phyloP scores from a whole-genome alignment of 2,113 vertebrate genomes.

The Gobiocypris rarus region DNA sequence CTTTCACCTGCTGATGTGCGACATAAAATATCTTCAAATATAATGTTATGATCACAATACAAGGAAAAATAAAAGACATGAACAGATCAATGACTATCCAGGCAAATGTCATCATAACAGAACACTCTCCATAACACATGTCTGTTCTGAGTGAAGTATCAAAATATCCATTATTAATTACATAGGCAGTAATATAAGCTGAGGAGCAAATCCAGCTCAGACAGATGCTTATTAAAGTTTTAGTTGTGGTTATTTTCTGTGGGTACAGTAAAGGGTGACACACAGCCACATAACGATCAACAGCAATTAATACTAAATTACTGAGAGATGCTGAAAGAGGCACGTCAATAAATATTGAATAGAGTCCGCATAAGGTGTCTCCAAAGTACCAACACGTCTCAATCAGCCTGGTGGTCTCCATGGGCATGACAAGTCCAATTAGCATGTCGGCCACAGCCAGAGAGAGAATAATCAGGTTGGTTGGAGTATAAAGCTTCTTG shows the following conservation, averaged over 20 bases:
- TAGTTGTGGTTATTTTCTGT: neutral
- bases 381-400: slow-evolving; percentile 52
- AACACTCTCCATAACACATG: slow-evolving; percentile 24
- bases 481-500: slow-evolving; percentile 72
- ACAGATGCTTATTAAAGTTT: slow-evolving; percentile 59
- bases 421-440: slow-evolving; percentile 78
- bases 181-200: neutral
- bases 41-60: neutral
- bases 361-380: slow-evolving; percentile 26
- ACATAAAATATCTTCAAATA: slow-evolving; percentile 31
- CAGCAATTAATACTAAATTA: slow-evolving; percentile 10
- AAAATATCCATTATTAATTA: neutral
- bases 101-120: neutral
- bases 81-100: neutral
- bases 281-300: slow-evolving; percentile 1
- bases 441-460: slow-evolving; percentile 67
- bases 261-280: neutral
- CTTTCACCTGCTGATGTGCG: neutral
- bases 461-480: slow-evolving; percentile 72
- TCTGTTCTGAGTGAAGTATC: neutral
- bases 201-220: slow-evolving; percentile 44
- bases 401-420: slow-evolving; percentile 25
- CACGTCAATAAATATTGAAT: neutral
- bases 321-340: neutral
- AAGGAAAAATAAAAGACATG: neutral